A percentile compares a stretch with the other conserved stretches of the same genome.
phyloP scores from a whole-genome alignment of 2,888 invertebrate genomes.

The Xestia ashworthii region DNA sequence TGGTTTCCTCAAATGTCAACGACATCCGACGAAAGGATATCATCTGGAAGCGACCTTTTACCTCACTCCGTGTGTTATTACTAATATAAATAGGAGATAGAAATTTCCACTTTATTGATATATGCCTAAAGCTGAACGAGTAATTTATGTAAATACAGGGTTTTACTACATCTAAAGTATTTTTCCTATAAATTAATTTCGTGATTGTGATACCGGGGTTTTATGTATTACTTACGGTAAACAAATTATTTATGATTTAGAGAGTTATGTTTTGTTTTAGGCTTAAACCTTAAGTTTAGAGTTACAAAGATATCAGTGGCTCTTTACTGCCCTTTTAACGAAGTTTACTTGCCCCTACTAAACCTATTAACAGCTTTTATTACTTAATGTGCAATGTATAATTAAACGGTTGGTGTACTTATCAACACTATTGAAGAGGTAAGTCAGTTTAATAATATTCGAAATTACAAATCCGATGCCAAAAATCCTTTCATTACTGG shows the following conservation, averaged over 20 bases:
- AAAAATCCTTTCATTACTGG: not conserved
- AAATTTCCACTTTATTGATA: not conserved
- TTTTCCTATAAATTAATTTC: conserved; percentile 4
- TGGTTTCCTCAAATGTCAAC: conserved; percentile 45
- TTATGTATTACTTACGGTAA: not conserved
- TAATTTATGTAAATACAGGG: not conserved
- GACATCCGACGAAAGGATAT: conserved; percentile 34
- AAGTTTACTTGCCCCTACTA: conserved; percentile 22
- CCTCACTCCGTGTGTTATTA: conserved; percentile 13
- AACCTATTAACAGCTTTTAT: not conserved
- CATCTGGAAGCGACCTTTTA: conserved; percentile 40
- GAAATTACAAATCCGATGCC: not conserved
- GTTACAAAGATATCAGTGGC: conserved; percentile 7
- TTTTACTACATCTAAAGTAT: not conserved
- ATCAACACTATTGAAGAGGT: not conserved
- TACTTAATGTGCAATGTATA: not conserved
- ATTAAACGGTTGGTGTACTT: not conserved
- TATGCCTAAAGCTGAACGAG: not conserved
- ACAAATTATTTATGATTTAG: conserved; percentile 1
- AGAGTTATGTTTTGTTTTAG: not conserved
- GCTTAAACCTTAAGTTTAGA: not conserved
- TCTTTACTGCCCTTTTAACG: conserved; percentile 20
- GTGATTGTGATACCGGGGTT: not conserved
- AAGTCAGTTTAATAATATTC: not conserved
- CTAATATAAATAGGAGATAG: not conserved